phyloP scores from a whole-genome alignment of 2,113 vertebrate species.

The Taxidea taxus region DNA sequence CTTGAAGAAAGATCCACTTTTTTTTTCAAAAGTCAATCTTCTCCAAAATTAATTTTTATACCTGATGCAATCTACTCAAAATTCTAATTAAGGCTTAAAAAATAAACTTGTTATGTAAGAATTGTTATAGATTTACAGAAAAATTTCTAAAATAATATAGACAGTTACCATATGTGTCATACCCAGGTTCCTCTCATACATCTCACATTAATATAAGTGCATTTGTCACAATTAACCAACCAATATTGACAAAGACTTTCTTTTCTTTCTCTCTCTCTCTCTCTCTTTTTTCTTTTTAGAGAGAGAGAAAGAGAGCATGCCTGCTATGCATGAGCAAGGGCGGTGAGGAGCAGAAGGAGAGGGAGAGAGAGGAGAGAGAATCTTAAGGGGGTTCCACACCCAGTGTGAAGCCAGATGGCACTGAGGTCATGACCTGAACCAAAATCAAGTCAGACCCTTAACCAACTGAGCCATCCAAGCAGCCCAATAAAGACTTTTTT shows the following conservation, averaged over 20 bases:
- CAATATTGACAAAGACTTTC: neutral
- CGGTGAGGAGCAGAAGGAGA: neutral
- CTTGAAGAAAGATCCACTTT: neutral
- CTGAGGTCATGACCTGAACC: neutral
- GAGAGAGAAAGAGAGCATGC: neutral
- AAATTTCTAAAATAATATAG: neutral
- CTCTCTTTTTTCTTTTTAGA: no score
- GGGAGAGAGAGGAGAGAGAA: neutral
- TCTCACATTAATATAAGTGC: neutral
- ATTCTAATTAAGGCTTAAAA: neutral
- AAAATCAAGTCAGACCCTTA: neutral
- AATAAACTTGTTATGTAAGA: neutral
- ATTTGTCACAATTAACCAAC: neutral
- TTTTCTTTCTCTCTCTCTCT: neutral
- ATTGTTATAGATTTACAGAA: neutral
- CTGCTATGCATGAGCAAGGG: neutral
- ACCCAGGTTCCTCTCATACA: neutral
- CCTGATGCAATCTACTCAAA: neutral
- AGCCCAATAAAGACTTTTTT: neutral
- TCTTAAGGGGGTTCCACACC: neutral
- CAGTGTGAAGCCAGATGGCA: neutral
- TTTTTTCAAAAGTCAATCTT: neutral
- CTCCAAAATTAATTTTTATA: conserved; percentile 23
- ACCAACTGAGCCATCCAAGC: neutral
- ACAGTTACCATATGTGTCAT: neutral